These are phyloP conservation scores for Syrphus vitripennis DNA, from an alignment of 2,888 invertebrate species.

Conservation along the genomic window DNA sequence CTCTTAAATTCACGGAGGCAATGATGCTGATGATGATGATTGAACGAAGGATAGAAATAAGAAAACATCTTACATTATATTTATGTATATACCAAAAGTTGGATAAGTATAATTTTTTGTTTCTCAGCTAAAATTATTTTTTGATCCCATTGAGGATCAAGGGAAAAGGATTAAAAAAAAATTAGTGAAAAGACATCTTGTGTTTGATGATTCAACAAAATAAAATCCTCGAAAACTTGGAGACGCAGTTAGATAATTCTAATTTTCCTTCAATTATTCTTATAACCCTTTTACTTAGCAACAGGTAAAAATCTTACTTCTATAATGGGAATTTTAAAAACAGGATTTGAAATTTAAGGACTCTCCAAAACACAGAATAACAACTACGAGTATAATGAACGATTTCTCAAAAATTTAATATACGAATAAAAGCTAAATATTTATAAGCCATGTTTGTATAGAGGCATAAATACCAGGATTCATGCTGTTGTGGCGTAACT, in stretches of 20 bases:
- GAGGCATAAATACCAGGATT: neutral
- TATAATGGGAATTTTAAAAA: slow-evolving; percentile 30
- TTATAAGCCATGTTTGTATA: neutral
- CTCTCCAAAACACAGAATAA: neutral
- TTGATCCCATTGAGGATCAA: slow-evolving; percentile 13
- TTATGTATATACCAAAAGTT: too few relatives aligned
- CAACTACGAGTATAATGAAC: slow-evolving; percentile 42
- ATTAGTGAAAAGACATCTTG: neutral
- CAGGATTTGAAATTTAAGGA: neutral
- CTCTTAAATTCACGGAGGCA: slow-evolving; percentile 1
- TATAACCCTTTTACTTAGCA: neutral
- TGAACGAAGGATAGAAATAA: slow-evolving; percentile 25
- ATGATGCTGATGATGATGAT: neutral
- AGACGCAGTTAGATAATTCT: neutral
- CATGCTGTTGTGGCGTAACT: slow-evolving; percentile 15
- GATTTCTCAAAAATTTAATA: slow-evolving; percentile 29
- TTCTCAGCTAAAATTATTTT: slow-evolving; percentile 33
- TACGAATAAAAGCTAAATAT: neutral
- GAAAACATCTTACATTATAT: slow-evolving; percentile 18
- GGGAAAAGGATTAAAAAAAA: slow-evolving; percentile 23
- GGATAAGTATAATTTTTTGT: slow-evolving; percentile 24
- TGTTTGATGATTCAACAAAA: neutral
- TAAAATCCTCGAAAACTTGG: neutral
- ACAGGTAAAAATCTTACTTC: slow-evolving; percentile 49
- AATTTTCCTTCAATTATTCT: neutral